Conservation (phyloP, 2,888 invertebrate genomes). For the Ceriagrion tenellum region DNA sequence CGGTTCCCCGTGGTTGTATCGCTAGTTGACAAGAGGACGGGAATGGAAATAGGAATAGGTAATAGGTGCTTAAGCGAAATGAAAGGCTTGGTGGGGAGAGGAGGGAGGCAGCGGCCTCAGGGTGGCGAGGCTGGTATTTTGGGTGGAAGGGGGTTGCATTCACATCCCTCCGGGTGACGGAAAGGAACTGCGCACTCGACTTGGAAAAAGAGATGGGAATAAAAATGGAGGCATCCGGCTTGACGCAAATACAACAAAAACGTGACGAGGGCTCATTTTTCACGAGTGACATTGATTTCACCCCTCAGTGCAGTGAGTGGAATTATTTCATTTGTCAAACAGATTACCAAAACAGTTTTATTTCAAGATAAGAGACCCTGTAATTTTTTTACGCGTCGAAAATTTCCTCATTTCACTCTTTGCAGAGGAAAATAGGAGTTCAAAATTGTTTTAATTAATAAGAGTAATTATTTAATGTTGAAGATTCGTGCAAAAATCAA, state of each 20-base stretch:
- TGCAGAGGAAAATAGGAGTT: background rate
- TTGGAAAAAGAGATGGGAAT: background rate
- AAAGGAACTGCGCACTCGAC: constrained; percentile 13
- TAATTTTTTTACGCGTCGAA: background rate
- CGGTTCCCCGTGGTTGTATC: constrained; percentile 24
- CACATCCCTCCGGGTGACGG: background rate
- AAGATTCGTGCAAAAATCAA: background rate
- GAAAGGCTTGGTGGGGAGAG: background rate
- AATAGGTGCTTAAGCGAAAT: constrained; percentile 34
- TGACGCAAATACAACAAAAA: background rate
- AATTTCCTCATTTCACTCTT: background rate
- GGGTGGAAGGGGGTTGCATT: background rate
- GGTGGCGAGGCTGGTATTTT: background rate
- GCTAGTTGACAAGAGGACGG: constrained; percentile 41
- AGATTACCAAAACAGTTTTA: background rate
- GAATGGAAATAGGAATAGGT: constrained; percentile 36
- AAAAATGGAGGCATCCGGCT: background rate
- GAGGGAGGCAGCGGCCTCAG: background rate
- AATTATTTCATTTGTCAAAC: constrained; percentile 29
- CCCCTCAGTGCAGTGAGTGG: background rate
- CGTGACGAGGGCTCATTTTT: background rate
- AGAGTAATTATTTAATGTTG: background rate
- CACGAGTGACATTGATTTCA: constrained; percentile 8
- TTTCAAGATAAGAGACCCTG: background rate
- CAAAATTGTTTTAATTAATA: background rate